Evolutionary conservation across 64 coral and sea anemone species (phyloP).

Genomic region (Dendrophyllia cribrosa): DNA sequence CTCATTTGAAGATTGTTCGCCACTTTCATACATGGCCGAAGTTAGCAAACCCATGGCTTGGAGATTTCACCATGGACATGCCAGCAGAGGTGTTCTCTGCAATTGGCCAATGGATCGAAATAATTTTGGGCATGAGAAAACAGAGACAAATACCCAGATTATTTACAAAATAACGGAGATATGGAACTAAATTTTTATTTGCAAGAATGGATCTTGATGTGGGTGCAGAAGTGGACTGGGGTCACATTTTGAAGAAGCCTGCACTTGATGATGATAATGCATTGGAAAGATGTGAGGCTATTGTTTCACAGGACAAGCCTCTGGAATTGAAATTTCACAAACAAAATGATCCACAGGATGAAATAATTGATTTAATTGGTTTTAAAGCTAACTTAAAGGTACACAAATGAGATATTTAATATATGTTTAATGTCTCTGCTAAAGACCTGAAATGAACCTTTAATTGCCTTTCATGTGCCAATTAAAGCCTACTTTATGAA

Average conservation of each 20-base stretch:
- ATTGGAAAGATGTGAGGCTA: slow-evolving; percentile 15
- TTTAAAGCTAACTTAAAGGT: slow-evolving; percentile 1
- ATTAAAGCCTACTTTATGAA: slow-evolving; percentile 1
- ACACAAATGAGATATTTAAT: slow-evolving; percentile 6
- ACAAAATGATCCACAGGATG: slow-evolving; percentile 11
- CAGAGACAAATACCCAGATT: not conserved
- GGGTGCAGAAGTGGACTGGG: not conserved
- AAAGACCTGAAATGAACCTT: not conserved
- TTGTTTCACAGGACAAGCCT: slow-evolving; percentile 21
- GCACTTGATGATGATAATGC: too few species aligned
- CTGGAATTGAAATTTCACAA: slow-evolving; percentile 41
- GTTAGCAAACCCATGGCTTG: not conserved
- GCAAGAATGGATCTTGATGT: slow-evolving; percentile 6
- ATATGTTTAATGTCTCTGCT: not conserved
- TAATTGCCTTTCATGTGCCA: not conserved
- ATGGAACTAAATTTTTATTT: slow-evolving; percentile 20
- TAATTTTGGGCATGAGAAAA: slow-evolving; percentile 18
- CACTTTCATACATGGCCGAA: not conserved
- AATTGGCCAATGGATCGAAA: not conserved
- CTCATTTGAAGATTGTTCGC: slow-evolving; percentile 18
- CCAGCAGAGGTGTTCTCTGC: not conserved
- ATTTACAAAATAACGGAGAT: slow-evolving; percentile 13
- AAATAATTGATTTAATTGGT: not conserved
- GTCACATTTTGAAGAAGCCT: too few species aligned
- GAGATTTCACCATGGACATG: slow-evolving; percentile 2